Evolutionary conservation across 2,888 invertebrate species (phyloP).

Genomic region (Lymantria dispar): DNA sequence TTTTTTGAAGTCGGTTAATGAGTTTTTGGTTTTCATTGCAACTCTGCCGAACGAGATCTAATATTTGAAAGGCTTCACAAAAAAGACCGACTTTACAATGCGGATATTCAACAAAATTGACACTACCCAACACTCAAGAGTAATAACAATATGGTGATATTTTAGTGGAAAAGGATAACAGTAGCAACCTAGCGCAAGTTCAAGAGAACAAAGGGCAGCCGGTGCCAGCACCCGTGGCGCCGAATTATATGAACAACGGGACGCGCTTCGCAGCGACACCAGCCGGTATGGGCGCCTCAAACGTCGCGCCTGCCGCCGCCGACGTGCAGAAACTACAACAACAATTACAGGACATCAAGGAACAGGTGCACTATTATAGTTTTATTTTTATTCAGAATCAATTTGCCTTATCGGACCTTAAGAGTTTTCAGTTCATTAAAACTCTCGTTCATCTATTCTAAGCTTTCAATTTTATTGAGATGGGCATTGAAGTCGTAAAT

Average conservation of each 20-base stretch:
- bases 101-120: too few relatives aligned
- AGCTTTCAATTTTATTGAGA: too few relatives aligned
- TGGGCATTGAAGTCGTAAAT: too few relatives aligned
- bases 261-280: constrained; percentile 47
- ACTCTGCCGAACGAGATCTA: too few relatives aligned
- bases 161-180: constrained; percentile 59
- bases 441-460: too few relatives aligned
- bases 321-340: constrained; percentile 89
- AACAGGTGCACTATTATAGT: constrained; percentile 85
- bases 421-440: neutral
- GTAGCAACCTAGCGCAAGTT: constrained; percentile 70
- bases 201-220: constrained; percentile 78
- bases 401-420: neutral
- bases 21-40: too few relatives aligned
- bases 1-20: too few relatives aligned
- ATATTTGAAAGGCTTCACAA: too few relatives aligned
- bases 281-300: constrained; percentile 36
- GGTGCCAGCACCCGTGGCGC: constrained; percentile 65
- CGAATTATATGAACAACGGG: constrained; percentile 76
- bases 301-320: constrained; percentile 41
- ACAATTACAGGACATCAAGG: constrained; percentile 98
- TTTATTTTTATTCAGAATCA: neutral
- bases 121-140: too few relatives aligned
- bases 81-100: too few relatives aligned
- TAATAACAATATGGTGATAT: neutral